Base-by-base conservation (phyloP, 1,140 invertebrate genomes). In the Aricia agestis region DNA sequence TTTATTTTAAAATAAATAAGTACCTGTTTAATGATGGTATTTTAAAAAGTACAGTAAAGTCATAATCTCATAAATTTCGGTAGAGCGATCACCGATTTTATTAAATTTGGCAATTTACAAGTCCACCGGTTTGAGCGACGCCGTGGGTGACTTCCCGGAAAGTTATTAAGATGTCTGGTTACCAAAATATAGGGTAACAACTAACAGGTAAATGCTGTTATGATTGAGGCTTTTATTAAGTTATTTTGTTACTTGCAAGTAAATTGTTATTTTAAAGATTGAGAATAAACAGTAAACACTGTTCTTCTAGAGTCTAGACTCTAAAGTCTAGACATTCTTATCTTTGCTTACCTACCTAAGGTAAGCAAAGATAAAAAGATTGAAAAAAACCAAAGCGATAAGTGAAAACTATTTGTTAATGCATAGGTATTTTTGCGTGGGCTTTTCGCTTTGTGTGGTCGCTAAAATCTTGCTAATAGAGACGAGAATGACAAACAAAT, bases 41-140 rank as follows among this genome's bases (percentile, higher is more conserved):
- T 52, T 52, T 13, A 2, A 52, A 63, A 63, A 63, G 9, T 19
- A 63, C 59, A 11, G 59, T 25, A 25, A 63, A 63, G 59, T 63
- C 19, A 63, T 63, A 63, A 63, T 63, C 59, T 63, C 19, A 25
- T 63, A 63, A 63, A 63, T 52, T 52, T 52, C 45, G 45, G 59
- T 63, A 19, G 18, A 63, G 59, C 59, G 18, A 59, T 63, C 17
- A 63, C 18, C 19, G 10, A 11, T 63, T 63, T 63, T 63, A 63
- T 19, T 18, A 63, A 11, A 63, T 63, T 63, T 63, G 59, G 59
- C 19, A 63, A 63, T 63, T 63, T 63, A 63, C 59, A 63, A 19
- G 59, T 63, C 19, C 18, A 63, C 59, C 59, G 59, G 59, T 25
- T 18, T 63, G 59, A 25, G n/a, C n/a, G 58, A 63, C 17, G 18